Conservation (phyloP, 2,888 invertebrate species). For the Oligia fasciuncula region DNA sequence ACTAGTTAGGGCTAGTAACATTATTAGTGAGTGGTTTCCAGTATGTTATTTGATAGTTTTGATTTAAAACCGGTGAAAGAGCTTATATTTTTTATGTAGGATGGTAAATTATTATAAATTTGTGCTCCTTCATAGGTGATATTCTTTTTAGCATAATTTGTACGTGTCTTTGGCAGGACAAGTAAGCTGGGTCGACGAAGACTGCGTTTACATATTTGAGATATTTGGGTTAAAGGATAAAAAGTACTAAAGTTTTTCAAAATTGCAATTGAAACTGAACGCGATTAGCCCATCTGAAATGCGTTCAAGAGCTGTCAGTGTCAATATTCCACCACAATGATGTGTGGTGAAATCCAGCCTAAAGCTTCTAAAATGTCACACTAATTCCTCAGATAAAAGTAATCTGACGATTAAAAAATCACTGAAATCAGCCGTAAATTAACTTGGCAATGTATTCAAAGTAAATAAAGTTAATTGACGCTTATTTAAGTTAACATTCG, state of each 20-base stretch:
- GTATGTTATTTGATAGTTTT: too few species aligned
- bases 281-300: not conserved
- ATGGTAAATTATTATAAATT: too few species aligned
- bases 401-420: not conserved
- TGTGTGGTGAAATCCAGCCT: not conserved
- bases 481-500: constrained; percentile 24
- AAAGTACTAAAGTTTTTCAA: not conserved
- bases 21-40: too few species aligned
- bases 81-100: too few species aligned
- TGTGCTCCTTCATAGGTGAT: too few species aligned
- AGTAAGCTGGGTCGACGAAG: too few species aligned
- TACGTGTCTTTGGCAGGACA: too few species aligned
- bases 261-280: not conserved
- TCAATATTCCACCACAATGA: not conserved
- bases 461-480: constrained; percentile 1
- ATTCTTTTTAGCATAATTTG: too few species aligned
- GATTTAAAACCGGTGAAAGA: too few species aligned
- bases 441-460: constrained; percentile 9
- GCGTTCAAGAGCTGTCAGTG: not conserved
- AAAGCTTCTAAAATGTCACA: not conserved
- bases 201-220: too few species aligned
- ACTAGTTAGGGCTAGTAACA: too few species aligned
- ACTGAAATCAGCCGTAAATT: not conserved
- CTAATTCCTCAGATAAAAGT: not conserved
- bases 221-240: too few species aligned